Evolutionary conservation across 2,888 invertebrate species (phyloP), one percentile per base, ranked within the genome.

Genomic region (Gymnosoma rotundatum): DNA sequence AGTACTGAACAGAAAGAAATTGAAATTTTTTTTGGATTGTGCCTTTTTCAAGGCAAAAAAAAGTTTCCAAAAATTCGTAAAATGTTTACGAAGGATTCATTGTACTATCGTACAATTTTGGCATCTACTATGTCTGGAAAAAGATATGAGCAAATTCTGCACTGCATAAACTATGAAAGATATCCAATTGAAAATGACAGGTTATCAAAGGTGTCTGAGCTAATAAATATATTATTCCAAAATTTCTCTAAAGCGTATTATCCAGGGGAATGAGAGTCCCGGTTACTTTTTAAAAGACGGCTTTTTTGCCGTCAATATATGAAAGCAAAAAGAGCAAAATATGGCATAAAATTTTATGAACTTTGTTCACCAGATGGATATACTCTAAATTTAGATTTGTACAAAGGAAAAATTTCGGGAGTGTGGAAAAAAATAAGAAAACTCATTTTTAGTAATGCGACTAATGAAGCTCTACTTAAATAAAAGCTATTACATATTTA

Each of bases 401-500:
- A 45, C 12, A 12, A 9, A 10, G 45, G 45, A 12, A 10, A 45
- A 45, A 12, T 12, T 45, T 12, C 12, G 1, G 45, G 1, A 45
- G 45, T 12, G 25, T 4, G 12, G 2, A 12, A 9, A 45, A 12
- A 12, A 45, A 4, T 12, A 45, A 25, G 25, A 45, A 45, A 45
- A 45, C 45, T 12, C 9, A 45, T 14, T 1, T 10, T 9, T 45
- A 45, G 45, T 45, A 4, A 12, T 45, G 45, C 54, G 38, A 69
- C 67, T 56, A 8, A 56, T 54, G 14, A 16, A 54, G 54, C 54
- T 21, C 21, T 69, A 7, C 38, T 50, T 64, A 7, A 64, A 64
- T 50, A 32, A 32, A n/a, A 25, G 48, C 9, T n/a, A 64, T 32
- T 50, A 66, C 25, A 50, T 66, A 67, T 67, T 16, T 52, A 52